Evolutionary conservation across 2,113 vertebrate genomes (phyloP).

Genomic region (Nerophis ophidion): DNA sequence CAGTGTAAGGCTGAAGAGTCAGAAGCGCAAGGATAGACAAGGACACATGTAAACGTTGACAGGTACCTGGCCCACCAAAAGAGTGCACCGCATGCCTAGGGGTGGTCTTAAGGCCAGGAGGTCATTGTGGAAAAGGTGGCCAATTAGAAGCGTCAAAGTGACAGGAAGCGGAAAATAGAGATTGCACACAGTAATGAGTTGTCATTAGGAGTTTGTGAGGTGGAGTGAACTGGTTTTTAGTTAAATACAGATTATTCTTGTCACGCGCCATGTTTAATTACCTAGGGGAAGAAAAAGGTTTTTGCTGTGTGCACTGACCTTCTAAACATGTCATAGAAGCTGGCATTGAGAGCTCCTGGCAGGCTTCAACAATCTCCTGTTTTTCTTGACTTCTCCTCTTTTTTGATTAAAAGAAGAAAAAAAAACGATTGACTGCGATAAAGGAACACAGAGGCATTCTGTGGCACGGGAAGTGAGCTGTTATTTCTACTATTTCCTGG

Average conservation of each 20-base stretch:
- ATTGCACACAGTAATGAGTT: neutral
- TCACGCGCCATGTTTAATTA: neutral
- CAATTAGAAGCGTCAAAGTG: conserved; percentile 15
- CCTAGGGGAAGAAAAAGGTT: neutral
- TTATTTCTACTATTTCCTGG: conserved; percentile 57
- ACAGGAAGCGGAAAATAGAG: conserved; percentile 3
- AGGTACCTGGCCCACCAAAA: conserved; percentile 32
- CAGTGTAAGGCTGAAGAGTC: conserved; percentile 22
- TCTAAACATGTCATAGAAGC: neutral
- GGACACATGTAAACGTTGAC: conserved; percentile 29
- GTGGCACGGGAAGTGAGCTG: conserved; percentile 58
- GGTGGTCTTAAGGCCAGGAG: conserved; percentile 50
- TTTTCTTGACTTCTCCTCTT: conserved; percentile 34
- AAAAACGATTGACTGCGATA: conserved; percentile 45
- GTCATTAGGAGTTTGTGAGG: neutral
- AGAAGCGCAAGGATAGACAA: conserved; percentile 30
- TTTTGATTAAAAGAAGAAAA: conserved; percentile 68
- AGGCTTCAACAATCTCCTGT: conserved; percentile 26
- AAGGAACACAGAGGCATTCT: conserved; percentile 44
- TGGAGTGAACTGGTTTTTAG: neutral
- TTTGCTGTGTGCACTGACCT: neutral
- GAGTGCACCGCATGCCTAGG: conserved; percentile 28
- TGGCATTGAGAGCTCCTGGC: neutral
- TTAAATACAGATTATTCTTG: neutral
- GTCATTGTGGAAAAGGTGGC: conserved; percentile 11